Evolutionary conservation across 64 coral and sea anemone species (phyloP).

Genomic region (Orbicella faveolata): DNA sequence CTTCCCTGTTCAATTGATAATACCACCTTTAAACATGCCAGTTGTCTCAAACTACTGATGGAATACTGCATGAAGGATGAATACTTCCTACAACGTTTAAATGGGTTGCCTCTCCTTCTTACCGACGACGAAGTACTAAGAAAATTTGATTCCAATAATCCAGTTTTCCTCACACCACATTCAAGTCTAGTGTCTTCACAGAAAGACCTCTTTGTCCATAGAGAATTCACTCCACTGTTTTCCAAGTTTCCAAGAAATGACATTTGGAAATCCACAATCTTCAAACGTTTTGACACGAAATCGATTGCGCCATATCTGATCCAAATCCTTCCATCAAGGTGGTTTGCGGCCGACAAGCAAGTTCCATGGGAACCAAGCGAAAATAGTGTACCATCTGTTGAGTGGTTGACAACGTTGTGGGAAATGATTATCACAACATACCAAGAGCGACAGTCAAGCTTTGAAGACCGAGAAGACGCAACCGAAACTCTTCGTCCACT

Average conservation of each 20-base stretch:
- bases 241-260: constrained; percentile 19
- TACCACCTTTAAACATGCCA: constrained; percentile 47
- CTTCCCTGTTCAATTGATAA: constrained; percentile 70
- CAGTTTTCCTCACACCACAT: constrained; percentile 85
- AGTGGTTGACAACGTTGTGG: constrained; percentile 83
- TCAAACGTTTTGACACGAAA: constrained; percentile 90
- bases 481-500: constrained; percentile 67
- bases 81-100: constrained; percentile 59
- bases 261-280: constrained; percentile 58
- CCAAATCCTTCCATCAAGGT: constrained; percentile 65
- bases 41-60: constrained; percentile 39
- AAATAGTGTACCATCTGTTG: constrained; percentile 30
- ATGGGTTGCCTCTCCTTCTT: constrained; percentile 81
- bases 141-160: constrained; percentile 64
- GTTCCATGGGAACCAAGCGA: constrained; percentile 63
- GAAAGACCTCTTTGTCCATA: constrained; percentile 80
- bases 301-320: constrained; percentile 79
- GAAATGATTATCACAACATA: constrained; percentile 76
- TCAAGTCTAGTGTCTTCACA: constrained; percentile 73
- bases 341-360: constrained; percentile 68
- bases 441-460: constrained; percentile 63
- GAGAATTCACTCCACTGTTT: constrained; percentile 57
- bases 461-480: constrained; percentile 58
- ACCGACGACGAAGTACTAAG: constrained; percentile 81
- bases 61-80: constrained; percentile 72